Conservation (phyloP, 2,113 vertebrate species). For the Macrotus californicus region DNA sequence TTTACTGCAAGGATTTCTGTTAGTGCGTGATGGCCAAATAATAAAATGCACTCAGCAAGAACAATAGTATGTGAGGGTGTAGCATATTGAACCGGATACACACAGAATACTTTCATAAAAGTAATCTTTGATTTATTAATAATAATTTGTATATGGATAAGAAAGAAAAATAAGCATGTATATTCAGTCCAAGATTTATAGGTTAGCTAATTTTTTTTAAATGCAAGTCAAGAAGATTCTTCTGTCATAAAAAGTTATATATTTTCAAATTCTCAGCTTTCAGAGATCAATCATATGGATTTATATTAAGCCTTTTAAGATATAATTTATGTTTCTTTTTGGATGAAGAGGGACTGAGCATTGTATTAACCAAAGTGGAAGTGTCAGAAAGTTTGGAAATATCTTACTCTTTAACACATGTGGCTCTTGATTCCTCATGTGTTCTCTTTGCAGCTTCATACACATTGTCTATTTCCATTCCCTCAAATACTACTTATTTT, state of each 20-base stretch:
- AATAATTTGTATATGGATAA: not conserved
- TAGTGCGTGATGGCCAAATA: not conserved
- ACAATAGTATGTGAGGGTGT: not conserved
- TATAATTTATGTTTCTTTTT: not conserved
- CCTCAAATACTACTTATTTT: not conserved
- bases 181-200: not conserved
- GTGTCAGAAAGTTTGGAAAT: not conserved
- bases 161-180: not conserved
- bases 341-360: not conserved
- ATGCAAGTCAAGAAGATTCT: not conserved
- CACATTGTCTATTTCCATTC: not conserved
- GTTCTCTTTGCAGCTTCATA: not conserved
- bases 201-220: not conserved
- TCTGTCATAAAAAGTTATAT: not conserved
- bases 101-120: not conserved
- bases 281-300: not conserved
- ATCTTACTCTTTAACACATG: not conserved
- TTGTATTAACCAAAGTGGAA: not conserved
- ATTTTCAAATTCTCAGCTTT: not conserved
- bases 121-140: not conserved
- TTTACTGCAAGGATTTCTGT: constrained; percentile 53
- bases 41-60: not conserved
- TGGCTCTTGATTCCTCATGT: not conserved
- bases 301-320: not conserved
- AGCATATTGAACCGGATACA: not conserved